Evolutionary conservation across 2,113 vertebrate species (phyloP).

Genomic region (Epinephelus cyanopodus): DNA sequence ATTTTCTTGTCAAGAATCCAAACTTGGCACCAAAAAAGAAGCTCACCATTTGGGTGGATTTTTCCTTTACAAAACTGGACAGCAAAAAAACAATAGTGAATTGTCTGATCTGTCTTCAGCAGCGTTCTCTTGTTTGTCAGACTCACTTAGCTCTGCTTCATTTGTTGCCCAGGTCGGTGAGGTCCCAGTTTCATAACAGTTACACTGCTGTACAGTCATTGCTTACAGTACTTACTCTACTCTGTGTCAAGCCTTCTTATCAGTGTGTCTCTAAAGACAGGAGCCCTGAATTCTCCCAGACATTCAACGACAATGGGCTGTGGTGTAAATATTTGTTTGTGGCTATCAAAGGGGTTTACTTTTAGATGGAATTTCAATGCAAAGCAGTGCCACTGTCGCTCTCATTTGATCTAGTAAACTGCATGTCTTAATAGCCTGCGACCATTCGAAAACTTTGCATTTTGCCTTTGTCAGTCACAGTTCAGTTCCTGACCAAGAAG

Average conservation of each 20-base stretch:
- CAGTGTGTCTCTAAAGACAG: slow-evolving; percentile 44
- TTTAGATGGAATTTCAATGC: slow-evolving; percentile 43
- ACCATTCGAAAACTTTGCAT: slow-evolving; percentile 68
- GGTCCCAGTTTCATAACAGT: slow-evolving; percentile 57
- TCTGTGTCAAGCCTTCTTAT: slow-evolving; percentile 63
- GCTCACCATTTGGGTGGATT: slow-evolving; percentile 39
- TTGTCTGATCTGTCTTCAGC: slow-evolving; percentile 34
- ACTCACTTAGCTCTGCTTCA: slow-evolving; percentile 35
- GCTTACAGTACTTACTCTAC: slow-evolving; percentile 68
- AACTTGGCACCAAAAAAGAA: slow-evolving; percentile 13
- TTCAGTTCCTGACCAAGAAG: slow-evolving; percentile 65
- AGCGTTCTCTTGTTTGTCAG: slow-evolving; percentile 32
- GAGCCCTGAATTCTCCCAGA: slow-evolving; percentile 38
- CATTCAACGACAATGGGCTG: slow-evolving; percentile 37
- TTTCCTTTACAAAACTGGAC: slow-evolving; percentile 32
- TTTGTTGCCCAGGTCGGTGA: slow-evolving; percentile 49
- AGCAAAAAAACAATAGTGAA: slow-evolving; percentile 7
- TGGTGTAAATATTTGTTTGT: slow-evolving; percentile 76
- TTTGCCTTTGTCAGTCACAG: slow-evolving; percentile 75
- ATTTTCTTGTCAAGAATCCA: slow-evolving; percentile 18
- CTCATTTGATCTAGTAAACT: slow-evolving; percentile 67
- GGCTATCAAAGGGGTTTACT: slow-evolving; percentile 59
- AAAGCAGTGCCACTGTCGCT: slow-evolving; percentile 62
- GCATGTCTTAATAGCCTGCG: slow-evolving; percentile 81
- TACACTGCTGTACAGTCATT: slow-evolving; percentile 70